phyloP scores from a whole-genome alignment of 2,113 vertebrate genomes.

The Orientallactaga bullata region DNA sequence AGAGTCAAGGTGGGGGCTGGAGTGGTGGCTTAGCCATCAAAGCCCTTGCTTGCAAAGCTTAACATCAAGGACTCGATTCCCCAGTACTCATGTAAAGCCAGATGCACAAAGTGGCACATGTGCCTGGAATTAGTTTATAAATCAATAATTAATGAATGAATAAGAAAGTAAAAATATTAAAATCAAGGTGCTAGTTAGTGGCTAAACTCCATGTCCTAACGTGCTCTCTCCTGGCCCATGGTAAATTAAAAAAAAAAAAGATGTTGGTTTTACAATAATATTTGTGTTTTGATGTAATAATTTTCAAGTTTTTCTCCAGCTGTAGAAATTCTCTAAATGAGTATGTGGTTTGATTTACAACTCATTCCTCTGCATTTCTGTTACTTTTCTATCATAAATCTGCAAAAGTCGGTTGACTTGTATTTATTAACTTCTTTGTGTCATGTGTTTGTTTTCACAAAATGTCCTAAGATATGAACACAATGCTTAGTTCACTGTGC shows the following conservation, averaged over 20 bases:
- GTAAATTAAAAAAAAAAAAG: neutral
- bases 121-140: no score
- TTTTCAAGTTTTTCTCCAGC: constrained; percentile 49
- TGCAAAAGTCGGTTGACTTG: constrained; percentile 24
- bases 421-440: constrained; percentile 63
- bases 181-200: neutral
- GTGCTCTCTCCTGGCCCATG: neutral
- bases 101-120: no score
- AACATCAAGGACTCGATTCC: no score
- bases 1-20: neutral
- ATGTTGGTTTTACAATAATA: constrained; percentile 21
- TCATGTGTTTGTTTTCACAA: constrained; percentile 56
- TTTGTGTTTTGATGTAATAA: neutral
- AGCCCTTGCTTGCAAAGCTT: no score
- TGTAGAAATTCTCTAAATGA: constrained; percentile 12
- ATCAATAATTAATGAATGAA: no score
- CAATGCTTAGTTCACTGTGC: constrained; percentile 49
- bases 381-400: constrained; percentile 55
- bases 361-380: constrained; percentile 55
- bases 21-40: no score
- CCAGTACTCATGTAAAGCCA: no score
- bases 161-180: neutral
- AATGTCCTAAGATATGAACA: constrained; percentile 44
- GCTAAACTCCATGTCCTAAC: neutral
- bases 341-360: constrained; percentile 48